Conservation (phyloP, 2,888 invertebrate species). For the Heliconius aoede region DNA sequence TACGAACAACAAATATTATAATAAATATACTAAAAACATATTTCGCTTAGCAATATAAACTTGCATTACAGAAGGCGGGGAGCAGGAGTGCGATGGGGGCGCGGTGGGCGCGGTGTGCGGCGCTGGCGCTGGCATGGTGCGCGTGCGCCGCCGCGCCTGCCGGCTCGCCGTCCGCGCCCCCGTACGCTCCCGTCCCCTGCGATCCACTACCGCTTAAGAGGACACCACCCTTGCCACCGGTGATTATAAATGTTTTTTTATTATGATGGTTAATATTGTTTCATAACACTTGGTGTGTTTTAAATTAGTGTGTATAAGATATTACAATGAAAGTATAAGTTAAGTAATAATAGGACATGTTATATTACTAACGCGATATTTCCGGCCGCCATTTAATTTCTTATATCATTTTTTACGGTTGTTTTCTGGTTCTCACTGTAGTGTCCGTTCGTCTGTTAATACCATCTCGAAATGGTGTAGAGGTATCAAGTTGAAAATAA, state of each 20-base stretch:
- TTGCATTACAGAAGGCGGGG: slow-evolving; percentile 34
- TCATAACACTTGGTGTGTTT: too few relatives aligned
- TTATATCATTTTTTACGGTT: too few relatives aligned
- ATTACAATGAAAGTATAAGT: too few relatives aligned
- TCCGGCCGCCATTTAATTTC: too few relatives aligned
- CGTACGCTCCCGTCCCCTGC: slow-evolving; percentile 57
- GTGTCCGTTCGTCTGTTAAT: too few relatives aligned
- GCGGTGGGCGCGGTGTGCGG: slow-evolving; percentile 69
- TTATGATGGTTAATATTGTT: too few relatives aligned
- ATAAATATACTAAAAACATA: background rate
- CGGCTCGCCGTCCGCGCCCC: slow-evolving; percentile 62
- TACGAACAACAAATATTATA: background rate
- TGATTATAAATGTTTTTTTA: slow-evolving; percentile 48
- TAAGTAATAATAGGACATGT: too few relatives aligned
- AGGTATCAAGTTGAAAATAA: too few relatives aligned
- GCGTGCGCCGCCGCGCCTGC: slow-evolving; percentile 71
- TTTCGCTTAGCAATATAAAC: background rate
- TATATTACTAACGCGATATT: too few relatives aligned
- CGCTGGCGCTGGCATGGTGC: slow-evolving; percentile 76
- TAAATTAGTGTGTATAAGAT: too few relatives aligned
- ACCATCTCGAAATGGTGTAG: too few relatives aligned
- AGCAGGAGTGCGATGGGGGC: slow-evolving; percentile 76
- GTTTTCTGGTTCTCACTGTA: too few relatives aligned
- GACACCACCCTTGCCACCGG: slow-evolving; percentile 66
- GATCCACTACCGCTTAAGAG: slow-evolving; percentile 65